Base-by-base conservation (phyloP, 1,140 invertebrate genomes). In the Drosophila grimshawi region DNA sequence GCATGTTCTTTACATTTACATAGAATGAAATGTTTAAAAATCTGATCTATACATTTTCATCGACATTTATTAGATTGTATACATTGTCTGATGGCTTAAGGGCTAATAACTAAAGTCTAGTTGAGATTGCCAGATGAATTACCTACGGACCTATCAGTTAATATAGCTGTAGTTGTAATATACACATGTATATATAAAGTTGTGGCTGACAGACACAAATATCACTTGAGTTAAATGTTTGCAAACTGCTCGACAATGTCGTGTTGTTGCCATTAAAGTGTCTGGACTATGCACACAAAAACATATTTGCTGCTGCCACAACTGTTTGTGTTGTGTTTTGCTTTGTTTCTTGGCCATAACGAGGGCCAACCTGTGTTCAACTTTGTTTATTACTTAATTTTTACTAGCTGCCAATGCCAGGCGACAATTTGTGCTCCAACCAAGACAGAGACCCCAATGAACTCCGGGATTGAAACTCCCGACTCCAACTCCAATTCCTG, bases 381-480 rank as follows among this genome's bases (percentile, higher is more conserved):
- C 76, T 80, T 88, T 80, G 80, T 88, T 88, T 88, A 88, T 88
- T 89, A 85, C 83, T 88, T 81, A 82, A 82, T 78, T 88, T 89
- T 88, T 88, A 88, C 77, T 85, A 80, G 83, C 85, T 88, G 83
- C 85, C 83, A 88, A 88, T 88, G 83, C 83, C 74, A 78, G 74
- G 78, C 80, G 77, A 88, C 85, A 88, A 89, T 83, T 79, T 80
- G 77, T 65, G 64, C 48, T 67, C 39, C 11, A 70, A 56, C 48
- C 39, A 41, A 33, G 37, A 8, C 57, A 27, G 10, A 10, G n/a
- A 61, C 45, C 41, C 48, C 64, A 55, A 71, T 56, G 70, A 74
- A 81, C 57, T 76, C 59, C 49, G 11, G 43, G 29, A 45, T 29
- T 37, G 4, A 27, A 43, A 35, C 37, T 35, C 27, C 10, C 8